Conservation (phyloP, 1,140 invertebrate species). For the Subanguina moxae region DNA sequence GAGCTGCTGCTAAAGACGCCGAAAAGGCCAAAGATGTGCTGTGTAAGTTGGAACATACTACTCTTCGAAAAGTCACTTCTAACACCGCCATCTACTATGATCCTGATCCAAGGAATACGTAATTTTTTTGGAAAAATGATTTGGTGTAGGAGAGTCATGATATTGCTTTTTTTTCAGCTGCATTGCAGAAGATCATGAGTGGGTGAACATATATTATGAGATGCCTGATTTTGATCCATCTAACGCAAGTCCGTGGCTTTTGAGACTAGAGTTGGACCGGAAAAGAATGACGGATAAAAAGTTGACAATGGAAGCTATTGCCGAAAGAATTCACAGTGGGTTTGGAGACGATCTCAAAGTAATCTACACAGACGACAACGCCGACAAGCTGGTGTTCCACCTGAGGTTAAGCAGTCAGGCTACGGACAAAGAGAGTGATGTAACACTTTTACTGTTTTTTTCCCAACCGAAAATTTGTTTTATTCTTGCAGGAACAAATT, state of each 20-base stretch:
- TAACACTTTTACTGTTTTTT: background rate
- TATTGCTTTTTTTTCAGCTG: conserved; percentile 62
- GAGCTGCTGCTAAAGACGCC: conserved; percentile 69
- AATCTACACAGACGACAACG: conserved; percentile 99
- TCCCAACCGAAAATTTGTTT: background rate
- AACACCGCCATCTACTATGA: conserved; percentile 99
- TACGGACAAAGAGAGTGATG: conserved; percentile 78
- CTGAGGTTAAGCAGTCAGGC: conserved; percentile 97
- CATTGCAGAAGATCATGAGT: conserved; percentile 97
- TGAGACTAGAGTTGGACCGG: conserved; percentile 93
- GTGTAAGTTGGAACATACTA: conserved; percentile 93
- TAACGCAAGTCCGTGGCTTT: conserved; percentile 91
- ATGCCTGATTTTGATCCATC: conserved; percentile 99
- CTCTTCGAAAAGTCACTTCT: conserved; percentile 86
- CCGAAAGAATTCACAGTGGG: conserved; percentile 96
- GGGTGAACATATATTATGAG: conserved; percentile 98
- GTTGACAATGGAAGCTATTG: conserved; percentile 99
- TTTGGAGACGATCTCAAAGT: conserved; percentile 99
- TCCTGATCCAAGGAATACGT: conserved; percentile 92
- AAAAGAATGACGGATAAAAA: conserved; percentile 84
- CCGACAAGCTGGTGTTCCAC: conserved; percentile 94
- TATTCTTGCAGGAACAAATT: conserved; percentile 72
- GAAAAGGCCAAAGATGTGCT: conserved; percentile 99
- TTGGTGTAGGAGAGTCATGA: no score
- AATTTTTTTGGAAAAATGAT: no score